Evolutionary conservation across 2,113 vertebrate genomes (phyloP), one percentile per base, ranked within the genome.

Genomic region (Callochromis pleurospilus): DNA sequence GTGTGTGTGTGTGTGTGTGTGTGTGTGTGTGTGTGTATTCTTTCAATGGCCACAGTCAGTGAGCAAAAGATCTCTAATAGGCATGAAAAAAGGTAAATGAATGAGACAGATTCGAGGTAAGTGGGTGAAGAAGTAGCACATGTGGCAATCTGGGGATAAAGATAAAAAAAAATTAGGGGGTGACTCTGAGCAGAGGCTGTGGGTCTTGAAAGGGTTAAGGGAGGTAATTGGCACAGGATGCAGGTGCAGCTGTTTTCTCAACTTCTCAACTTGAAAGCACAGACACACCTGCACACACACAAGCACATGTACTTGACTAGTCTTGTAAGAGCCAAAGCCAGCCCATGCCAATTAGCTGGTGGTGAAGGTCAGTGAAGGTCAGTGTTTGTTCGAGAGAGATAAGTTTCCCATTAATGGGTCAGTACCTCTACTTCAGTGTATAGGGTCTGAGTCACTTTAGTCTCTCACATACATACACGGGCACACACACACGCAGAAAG

Each of bases 321-420:
- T 80, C 88, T 89, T 65, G 79, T 87, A 81, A 90, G 89, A 88
- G 83, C 73, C 79, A 91, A 91, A 90, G 58, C 82, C 90, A 81
- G 60, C 85, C 82, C 87, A 60, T 9, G 47, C 86, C 94, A 94
- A 94, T 95, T 95, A 95, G 92, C 90, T 65, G 55, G 36, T 62
- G 86, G 54, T 91, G 90, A 94, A 94, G 93, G 91, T 94, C 93
- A 92, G 77, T 29, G 79, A 90, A 88, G 88, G 91, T 93, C 88
- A 73, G 56, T 5, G 91, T 92, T 90, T 95, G 94, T 90, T 91
- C 2, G 38, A 86, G 90, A 73, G 91, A 95, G 94, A 95, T 95
- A 95, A 94, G 93, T 94, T 94, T 92, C 88, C 89, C 87, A 94
- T 93, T 95, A 95, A 91, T 87, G 85, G 83, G 36, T 55, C 70